Evolutionary conservation across 2,888 invertebrate genomes (phyloP), one percentile per base, ranked within the genome.

Genomic region (Sussaba pulchella): DNA sequence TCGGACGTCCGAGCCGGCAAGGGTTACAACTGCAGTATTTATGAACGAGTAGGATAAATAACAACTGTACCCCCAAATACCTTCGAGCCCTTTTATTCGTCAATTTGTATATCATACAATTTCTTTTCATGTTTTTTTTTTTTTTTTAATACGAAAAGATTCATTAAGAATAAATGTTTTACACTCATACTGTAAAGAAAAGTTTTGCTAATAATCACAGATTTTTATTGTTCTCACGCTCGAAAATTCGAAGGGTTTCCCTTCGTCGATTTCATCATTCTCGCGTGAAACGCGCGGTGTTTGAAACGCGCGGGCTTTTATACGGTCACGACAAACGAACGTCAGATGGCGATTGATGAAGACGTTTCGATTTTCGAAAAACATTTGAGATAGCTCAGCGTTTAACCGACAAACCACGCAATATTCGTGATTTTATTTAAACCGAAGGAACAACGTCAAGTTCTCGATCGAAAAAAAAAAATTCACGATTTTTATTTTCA

Each of bases 81-180:
- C 50, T 43, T 54, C 14, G 39, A 52, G 64, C 61, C 69, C 26
- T 73, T 78, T 64, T 21, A 57, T 73, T 78, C 61, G 39, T 54
- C 66, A 66, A 67, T 59, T 72, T 78, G 57, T 59, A 78, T 43
- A 54, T 72, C 67, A 31, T 63, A 67, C 21, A 63, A 63, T 73
- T 69, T n/a, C 19, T 63, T 47, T 63, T 24, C 36, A 43, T 79
- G 84, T 79, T 24, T 54, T 21, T 54, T 81, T 84, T 79, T 75
- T 83, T 79, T 83, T 75, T 83, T 81, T 85, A 74, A 83, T 83
- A 75, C 86, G 84, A 72, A 87, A 78, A 81, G 82, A 82, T 84
- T 85, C 83, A 83, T 84, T 85, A 83, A 84, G 82, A 85, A 87
- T 88, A 88, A 86, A 88, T 87, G 86, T 89, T 88, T 88, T 88